phyloP scores from a whole-genome alignment of 1,140 invertebrate species.

The Scaptomyza hsui region DNA sequence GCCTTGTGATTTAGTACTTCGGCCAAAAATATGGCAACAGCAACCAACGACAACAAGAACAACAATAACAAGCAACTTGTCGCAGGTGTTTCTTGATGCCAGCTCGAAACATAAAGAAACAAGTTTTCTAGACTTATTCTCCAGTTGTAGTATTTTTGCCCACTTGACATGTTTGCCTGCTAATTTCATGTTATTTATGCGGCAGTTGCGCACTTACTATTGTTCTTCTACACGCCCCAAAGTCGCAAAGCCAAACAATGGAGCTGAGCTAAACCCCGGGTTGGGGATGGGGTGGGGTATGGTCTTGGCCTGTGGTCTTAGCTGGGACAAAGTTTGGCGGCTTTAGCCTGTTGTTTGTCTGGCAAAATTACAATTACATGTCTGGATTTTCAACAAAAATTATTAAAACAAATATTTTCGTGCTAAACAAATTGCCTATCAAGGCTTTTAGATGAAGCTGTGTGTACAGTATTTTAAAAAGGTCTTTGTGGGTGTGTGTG shows the following conservation, averaged over 20 bases:
- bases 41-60: conserved; percentile 9
- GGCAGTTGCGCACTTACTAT: conserved; percentile 35
- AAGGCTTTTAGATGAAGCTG: conserved; percentile 24
- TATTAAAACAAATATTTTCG: conserved; percentile 50
- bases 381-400: conserved; percentile 62
- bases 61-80: conserved; percentile 5
- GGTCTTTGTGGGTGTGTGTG: neutral
- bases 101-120: conserved; percentile 37
- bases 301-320: conserved; percentile 1
- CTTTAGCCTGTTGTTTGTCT: conserved; percentile 64
- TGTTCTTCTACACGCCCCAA: conserved; percentile 1
- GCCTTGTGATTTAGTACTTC: conserved; percentile 71
- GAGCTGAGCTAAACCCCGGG: conserved; percentile 42
- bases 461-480: neutral
- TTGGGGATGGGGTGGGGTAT: conserved; percentile 25
- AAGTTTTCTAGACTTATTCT: conserved; percentile 57
- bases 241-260: conserved; percentile 62
- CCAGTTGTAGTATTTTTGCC: conserved; percentile 29
- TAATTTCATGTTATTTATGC: conserved; percentile 78
- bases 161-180: conserved; percentile 68
- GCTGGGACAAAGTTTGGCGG: conserved; percentile 5
- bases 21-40: conserved; percentile 42
- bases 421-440: conserved; percentile 70
- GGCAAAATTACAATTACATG: conserved; percentile 78
- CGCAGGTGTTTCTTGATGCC: conserved; percentile 71